phyloP scores from a whole-genome alignment of 1,140 invertebrate species.

The Cherax destructor region DNA sequence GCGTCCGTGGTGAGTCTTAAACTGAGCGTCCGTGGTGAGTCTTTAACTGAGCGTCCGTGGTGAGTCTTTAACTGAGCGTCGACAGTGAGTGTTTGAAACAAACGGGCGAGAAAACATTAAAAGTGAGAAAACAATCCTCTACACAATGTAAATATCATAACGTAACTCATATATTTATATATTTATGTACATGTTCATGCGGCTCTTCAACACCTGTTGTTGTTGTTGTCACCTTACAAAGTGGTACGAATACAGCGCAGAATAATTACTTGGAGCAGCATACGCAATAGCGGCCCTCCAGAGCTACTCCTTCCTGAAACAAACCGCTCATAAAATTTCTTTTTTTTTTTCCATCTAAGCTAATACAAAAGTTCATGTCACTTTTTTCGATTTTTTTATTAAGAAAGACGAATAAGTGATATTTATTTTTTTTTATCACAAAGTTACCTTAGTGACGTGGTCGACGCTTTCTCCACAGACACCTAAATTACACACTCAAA shows the following conservation, averaged over 20 bases:
- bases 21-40: no score
- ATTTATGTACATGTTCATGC: neutral
- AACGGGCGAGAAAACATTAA: neutral
- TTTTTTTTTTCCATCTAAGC: neutral
- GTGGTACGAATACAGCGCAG: neutral
- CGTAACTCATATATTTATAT: neutral
- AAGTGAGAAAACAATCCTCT: neutral
- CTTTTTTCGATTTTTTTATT: neutral
- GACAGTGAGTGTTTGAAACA: neutral
- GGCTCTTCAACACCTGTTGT: neutral
- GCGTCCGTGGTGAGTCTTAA: no score
- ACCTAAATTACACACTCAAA: neutral
- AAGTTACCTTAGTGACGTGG: slow-evolving; percentile 16
- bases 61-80: no score
- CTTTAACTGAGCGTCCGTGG: no score
- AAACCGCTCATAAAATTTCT: neutral
- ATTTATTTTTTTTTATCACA: slow-evolving; percentile 1
- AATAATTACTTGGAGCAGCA: neutral
- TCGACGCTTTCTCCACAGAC: neutral
- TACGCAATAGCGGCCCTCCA: neutral
- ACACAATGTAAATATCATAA: neutral
- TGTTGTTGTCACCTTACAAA: neutral
- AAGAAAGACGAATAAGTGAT: slow-evolving; percentile 15
- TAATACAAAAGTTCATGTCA: neutral
- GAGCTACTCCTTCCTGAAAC: neutral